These are phyloP conservation scores for Probosciger aterrimus DNA, from an alignment of 2,113 vertebrate species.

Conservation along the genomic window DNA sequence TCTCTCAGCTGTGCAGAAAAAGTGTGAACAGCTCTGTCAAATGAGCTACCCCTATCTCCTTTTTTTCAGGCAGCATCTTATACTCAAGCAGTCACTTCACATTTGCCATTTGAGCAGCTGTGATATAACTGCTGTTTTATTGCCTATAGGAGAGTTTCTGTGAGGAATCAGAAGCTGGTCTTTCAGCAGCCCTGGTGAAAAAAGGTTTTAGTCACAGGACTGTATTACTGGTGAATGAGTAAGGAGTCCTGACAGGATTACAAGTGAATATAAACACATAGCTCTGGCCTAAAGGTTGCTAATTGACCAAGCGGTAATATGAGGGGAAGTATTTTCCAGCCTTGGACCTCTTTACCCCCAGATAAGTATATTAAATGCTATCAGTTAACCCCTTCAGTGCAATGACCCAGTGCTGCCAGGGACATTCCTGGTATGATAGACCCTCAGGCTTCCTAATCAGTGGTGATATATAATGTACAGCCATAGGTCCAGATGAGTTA, in stretches of 20 bases:
- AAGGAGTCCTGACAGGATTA: slow-evolving; percentile 74
- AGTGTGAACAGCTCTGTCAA: slow-evolving; percentile 83
- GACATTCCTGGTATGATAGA: not conserved
- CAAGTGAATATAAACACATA: slow-evolving; percentile 49
- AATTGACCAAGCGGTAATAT: slow-evolving; percentile 60
- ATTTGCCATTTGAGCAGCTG: slow-evolving; percentile 71
- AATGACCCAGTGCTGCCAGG: slow-evolving; percentile 46
- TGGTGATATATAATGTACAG: not conserved
- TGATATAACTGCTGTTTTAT: slow-evolving; percentile 68
- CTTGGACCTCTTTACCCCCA: slow-evolving; percentile 49
- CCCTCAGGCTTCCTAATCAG: not conserved
- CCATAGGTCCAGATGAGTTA: not conserved
- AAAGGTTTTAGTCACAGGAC: slow-evolving; percentile 57
- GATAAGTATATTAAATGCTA: slow-evolving; percentile 68
- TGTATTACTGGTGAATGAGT: slow-evolving; percentile 50
- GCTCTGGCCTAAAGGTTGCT: slow-evolving; percentile 72
- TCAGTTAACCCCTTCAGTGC: slow-evolving; percentile 64
- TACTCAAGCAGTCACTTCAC: slow-evolving; percentile 73
- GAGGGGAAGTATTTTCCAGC: slow-evolving; percentile 61
- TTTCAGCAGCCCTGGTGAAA: slow-evolving; percentile 52
- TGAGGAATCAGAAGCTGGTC: slow-evolving; percentile 56
- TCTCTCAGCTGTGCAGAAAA: slow-evolving; percentile 74
- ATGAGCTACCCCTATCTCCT: slow-evolving; percentile 65
- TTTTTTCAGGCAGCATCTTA: slow-evolving; percentile 60
- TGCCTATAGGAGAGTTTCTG: slow-evolving; percentile 69